Percentiles rank a stretch among this genome's conserved stretches.
These are phyloP conservation scores for Origma solitaria DNA, from an alignment of 2,113 vertebrate genomes.

Conservation along the genomic window DNA sequence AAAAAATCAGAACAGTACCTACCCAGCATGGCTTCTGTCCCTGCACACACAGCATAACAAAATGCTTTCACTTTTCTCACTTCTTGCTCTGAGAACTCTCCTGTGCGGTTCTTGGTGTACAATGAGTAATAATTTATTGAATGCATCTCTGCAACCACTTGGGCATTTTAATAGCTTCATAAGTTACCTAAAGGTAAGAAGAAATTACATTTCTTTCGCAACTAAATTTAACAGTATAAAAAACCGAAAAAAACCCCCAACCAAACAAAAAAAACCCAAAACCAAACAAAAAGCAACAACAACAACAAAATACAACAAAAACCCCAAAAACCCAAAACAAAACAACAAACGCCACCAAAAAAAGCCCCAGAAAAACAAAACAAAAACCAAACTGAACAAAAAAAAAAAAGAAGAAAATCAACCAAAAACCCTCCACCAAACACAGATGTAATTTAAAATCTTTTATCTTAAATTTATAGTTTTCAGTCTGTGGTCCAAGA, in stretches of 20 bases:
- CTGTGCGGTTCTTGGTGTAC: conserved; percentile 88
- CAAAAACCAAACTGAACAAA: neutral
- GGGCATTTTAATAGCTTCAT: conserved; percentile 76
- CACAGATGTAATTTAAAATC: neutral
- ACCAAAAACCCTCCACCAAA: too few relatives aligned
- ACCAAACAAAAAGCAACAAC: neutral
- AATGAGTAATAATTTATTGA: conserved; percentile 87
- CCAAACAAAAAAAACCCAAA: too few relatives aligned
- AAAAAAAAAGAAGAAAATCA: too few relatives aligned
- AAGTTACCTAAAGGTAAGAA: conserved; percentile 71
- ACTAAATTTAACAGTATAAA: neutral
- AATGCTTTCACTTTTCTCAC: conserved; percentile 80
- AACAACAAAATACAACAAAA: too few relatives aligned
- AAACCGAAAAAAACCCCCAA: neutral
- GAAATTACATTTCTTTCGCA: neutral
- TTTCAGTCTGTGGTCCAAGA: neutral
- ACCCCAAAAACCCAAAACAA: too few relatives aligned
- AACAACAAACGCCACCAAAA: too few relatives aligned
- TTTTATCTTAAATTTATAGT: neutral
- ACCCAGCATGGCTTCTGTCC: conserved; percentile 88
- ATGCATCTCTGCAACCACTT: conserved; percentile 85
- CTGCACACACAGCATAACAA: conserved; percentile 91
- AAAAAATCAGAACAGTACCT: conserved; percentile 3
- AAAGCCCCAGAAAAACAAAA: neutral
- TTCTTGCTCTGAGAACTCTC: conserved; percentile 80